Evolutionary conservation across 2,888 invertebrate species (phyloP), one percentile per base, ranked within the genome.

Genomic region (Thymelicus acteon): DNA sequence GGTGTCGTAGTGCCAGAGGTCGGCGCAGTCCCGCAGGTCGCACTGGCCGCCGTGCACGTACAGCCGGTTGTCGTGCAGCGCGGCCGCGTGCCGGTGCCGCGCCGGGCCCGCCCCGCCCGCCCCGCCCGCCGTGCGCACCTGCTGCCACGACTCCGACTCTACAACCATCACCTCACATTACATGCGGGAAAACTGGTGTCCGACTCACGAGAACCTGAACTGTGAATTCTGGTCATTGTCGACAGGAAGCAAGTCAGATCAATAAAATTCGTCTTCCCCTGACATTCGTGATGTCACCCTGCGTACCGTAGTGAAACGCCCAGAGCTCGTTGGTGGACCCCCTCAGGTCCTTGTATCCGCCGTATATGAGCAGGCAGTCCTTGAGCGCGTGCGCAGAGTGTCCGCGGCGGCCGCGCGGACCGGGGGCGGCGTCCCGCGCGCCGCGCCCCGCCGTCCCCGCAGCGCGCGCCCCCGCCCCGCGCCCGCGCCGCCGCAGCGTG

Each of bases 41-140:
- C 96, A 96, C 96, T 97, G 97, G 0, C 98, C 98, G 19, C 97
- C 98, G 89, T 97, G 98, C 82, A 98, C 95, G 96, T 97, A 98
- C 95, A 98, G 97, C 4, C 96, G 95, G 76, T 95, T 95, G 79
- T 95, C 96, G 87, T 97, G 96, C 74, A 97, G 92, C 60, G 97
- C 96, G 3, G 97, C 97, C 0, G 97, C 96, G 93, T 98, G 98
- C 79, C 97, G 97, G 93, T 98, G 97, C 12, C 98, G 95, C 52
- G 96, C 95, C 64, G 96, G 95, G 74, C 93, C 94, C 76, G 91
- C 80, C 7, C 44, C 44, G 39, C 39, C 39, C 39, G 39, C 39
- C 7, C 39, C 39, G 68, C 81, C 80, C n/a, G 74, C 74, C 75
- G 89, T 85, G 75, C 91, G 90, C 75, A 91, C 87, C 78, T 86